Evolutionary conservation across 2,113 vertebrate species (phyloP).

Genomic region (Electrona antarctica): DNA sequence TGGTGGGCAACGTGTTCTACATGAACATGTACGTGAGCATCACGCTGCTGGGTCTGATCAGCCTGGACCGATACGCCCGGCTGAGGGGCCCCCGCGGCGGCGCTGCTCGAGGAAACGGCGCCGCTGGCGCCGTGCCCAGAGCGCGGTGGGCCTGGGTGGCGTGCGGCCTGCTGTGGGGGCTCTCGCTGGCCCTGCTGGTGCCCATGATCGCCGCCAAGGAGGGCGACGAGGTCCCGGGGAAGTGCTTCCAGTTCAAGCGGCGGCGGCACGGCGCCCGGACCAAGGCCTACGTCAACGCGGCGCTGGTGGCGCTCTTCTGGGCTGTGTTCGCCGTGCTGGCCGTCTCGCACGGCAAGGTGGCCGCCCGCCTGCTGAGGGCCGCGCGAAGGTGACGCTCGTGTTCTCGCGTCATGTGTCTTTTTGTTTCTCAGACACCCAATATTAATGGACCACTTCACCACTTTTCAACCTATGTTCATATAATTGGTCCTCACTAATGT

Average conservation of each 20-base stretch:
- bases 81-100: slow-evolving; percentile 68
- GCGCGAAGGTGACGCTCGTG: slow-evolving; percentile 74
- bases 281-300: slow-evolving; percentile 83
- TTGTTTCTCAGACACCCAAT: too few species aligned
- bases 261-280: slow-evolving; percentile 60
- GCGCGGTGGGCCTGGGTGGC: slow-evolving; percentile 61
- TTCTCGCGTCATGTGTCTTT: too few species aligned
- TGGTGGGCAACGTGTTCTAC: slow-evolving; percentile 89
- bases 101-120: slow-evolving; percentile 64
- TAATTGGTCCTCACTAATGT: too few species aligned
- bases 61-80: slow-evolving; percentile 86
- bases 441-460: too few species aligned
- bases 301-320: slow-evolving; percentile 85
- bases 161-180: slow-evolving; percentile 80
- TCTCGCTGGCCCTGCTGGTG: slow-evolving; percentile 73
- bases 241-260: slow-evolving; percentile 85
- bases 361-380: slow-evolving; percentile 79
- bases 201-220: slow-evolving; percentile 71
- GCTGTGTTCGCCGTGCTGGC: slow-evolving; percentile 83
- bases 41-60: slow-evolving; percentile 87
- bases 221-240: slow-evolving; percentile 35
- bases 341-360: slow-evolving; percentile 86
- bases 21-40: slow-evolving; percentile 96
- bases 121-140: too few species aligned
- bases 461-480: too few species aligned